These are phyloP conservation scores for Sebastes nivosus DNA, from an alignment of 2,797 vertebrate species.

Conservation along the genomic window DNA sequence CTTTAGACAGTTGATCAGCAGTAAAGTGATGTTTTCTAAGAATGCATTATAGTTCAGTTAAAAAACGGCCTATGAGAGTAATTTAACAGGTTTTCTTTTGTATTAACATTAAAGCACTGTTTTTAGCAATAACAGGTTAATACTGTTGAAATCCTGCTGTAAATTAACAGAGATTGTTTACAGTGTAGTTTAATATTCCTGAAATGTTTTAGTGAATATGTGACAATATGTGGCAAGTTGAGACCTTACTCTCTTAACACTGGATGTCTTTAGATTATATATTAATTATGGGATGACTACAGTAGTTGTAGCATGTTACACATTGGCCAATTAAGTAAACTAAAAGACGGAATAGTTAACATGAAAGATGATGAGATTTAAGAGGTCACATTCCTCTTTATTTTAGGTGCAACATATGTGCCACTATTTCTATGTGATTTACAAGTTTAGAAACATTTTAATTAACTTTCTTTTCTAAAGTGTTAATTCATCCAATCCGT, in stretches of 20 bases:
- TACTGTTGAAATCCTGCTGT: too few relatives aligned
- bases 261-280: conserved; percentile 6
- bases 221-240: too few relatives aligned
- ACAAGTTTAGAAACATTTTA: not conserved
- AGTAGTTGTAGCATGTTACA: not conserved
- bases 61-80: too few relatives aligned
- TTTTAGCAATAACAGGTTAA: too few relatives aligned
- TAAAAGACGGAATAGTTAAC: not conserved
- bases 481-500: not conserved
- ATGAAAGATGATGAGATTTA: not conserved
- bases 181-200: not conserved
- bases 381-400: not conserved
- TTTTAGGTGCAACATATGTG: not conserved
- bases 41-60: too few relatives aligned
- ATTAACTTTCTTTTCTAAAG: not conserved
- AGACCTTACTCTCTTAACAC: not conserved
- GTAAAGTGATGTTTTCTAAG: too few relatives aligned
- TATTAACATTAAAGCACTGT: too few relatives aligned
- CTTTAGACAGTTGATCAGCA: too few relatives aligned
- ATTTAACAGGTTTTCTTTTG: too few relatives aligned
- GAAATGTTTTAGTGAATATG: not conserved
- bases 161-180: too few relatives aligned
- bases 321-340: not conserved
- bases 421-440: not conserved
- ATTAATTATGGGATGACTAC: not conserved